Percentiles rank a stretch among this genome's conserved stretches.
Conservation (phyloP, 2,113 vertebrate species). For the Tautogolabrus adspersus region DNA sequence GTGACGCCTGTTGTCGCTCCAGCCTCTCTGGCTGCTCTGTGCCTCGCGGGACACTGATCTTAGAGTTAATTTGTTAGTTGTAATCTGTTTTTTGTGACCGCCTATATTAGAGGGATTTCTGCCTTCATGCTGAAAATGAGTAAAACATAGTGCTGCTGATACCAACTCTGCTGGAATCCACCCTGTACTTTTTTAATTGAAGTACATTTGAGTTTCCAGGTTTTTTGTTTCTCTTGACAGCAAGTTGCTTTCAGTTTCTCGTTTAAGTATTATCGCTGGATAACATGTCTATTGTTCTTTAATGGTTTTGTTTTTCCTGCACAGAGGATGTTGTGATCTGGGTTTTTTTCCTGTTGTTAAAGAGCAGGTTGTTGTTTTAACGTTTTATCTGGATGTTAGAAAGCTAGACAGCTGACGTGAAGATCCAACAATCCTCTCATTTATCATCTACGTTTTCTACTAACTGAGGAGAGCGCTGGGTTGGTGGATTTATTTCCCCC, state of each 20-base stretch:
- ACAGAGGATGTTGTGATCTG: slow-evolving; percentile 40
- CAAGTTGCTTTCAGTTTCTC: slow-evolving; percentile 21
- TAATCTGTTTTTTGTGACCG: slow-evolving; percentile 3
- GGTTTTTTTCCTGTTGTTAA: slow-evolving; percentile 40
- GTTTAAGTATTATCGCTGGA: neutral
- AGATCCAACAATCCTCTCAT: neutral
- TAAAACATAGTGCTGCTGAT: slow-evolving; percentile 12
- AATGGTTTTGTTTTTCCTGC: slow-evolving; percentile 9
- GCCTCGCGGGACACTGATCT: slow-evolving; percentile 8
- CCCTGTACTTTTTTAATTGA: neutral
- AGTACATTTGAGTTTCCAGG: neutral
- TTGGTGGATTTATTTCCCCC: slow-evolving; percentile 11
- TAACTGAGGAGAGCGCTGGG: slow-evolving; percentile 1
- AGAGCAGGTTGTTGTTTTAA: neutral
- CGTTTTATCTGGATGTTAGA: slow-evolving; percentile 1
- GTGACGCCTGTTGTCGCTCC: slow-evolving; percentile 17
- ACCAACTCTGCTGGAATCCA: slow-evolving; percentile 25
- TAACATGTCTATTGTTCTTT: slow-evolving; percentile 2
- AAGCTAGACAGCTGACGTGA: neutral
- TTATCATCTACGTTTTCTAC: neutral
- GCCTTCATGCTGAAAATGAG: neutral
- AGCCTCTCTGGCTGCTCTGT: slow-evolving; percentile 17
- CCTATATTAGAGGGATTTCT: neutral
- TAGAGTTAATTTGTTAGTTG: slow-evolving; percentile 8
- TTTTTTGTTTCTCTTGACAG: neutral